phyloP scores from a whole-genome alignment of 2,888 invertebrate genomes.

The Drosophila prolongata region DNA sequence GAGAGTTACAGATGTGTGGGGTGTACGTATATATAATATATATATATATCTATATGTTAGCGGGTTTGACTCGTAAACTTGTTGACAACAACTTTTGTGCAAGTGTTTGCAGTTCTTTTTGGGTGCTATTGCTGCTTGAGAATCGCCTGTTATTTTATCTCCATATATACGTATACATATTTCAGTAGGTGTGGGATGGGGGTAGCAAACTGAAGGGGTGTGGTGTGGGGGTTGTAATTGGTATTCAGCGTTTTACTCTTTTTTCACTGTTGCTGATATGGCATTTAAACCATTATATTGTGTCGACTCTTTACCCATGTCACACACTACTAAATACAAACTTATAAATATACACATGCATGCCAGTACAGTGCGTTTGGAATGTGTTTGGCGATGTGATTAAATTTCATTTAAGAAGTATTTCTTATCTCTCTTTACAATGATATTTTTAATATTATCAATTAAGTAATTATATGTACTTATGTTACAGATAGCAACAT shows the following conservation, averaged over 20 bases:
- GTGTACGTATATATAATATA: not conserved
- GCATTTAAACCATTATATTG: conserved; percentile 75
- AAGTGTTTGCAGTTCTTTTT: conserved; percentile 33
- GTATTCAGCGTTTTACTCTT: conserved; percentile 70
- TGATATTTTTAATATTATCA: too few relatives aligned
- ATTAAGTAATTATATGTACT: too few relatives aligned
- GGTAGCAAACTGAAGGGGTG: conserved; percentile 10
- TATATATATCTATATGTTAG: conserved; percentile 5
- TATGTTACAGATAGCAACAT: too few relatives aligned
- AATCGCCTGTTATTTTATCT: conserved; percentile 78
- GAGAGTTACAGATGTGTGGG: not conserved
- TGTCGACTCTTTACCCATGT: conserved; percentile 40
- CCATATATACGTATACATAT: conserved; percentile 12
- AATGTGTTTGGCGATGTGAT: not conserved
- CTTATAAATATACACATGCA: conserved; percentile 27
- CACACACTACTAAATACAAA: conserved; percentile 31
- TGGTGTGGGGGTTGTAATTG: conserved; percentile 56
- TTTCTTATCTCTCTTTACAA: too few relatives aligned
- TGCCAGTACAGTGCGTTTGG: conserved; percentile 35
- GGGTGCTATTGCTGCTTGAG: conserved; percentile 46
- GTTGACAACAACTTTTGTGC: conserved; percentile 73
- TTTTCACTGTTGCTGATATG: conserved; percentile 67
- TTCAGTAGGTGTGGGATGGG: conserved; percentile 21
- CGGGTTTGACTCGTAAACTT: conserved; percentile 61
- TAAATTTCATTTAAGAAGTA: too few relatives aligned